Evolutionary conservation across 1,140 invertebrate genomes (phyloP).

Genomic region (Nebria ingens): DNA sequence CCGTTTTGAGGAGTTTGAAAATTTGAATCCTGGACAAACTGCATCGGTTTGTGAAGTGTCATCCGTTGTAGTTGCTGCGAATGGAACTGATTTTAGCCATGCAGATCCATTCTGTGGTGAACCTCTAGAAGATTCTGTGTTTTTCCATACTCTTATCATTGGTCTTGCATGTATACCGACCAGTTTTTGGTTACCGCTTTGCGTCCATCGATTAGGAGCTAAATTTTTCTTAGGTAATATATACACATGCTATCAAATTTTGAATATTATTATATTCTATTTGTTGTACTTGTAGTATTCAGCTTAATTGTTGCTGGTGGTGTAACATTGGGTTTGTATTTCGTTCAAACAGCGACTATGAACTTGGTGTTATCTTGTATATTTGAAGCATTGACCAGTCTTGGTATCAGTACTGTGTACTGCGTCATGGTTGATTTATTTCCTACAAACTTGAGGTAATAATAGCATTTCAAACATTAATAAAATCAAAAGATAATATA

Average conservation of each 20-base stretch:
- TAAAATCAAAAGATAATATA: too few relatives aligned
- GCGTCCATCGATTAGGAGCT: slow-evolving; percentile 58
- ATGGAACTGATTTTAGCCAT: slow-evolving; percentile 16
- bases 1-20: slow-evolving; percentile 60
- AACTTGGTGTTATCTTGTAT: slow-evolving; percentile 63
- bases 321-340: slow-evolving; percentile 68
- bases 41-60: slow-evolving; percentile 65
- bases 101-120: slow-evolving; percentile 42
- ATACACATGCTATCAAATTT: background rate
- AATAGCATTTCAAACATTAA: too few relatives aligned
- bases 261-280: slow-evolving; percentile 11
- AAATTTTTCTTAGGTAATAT: slow-evolving; percentile 63
- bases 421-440: slow-evolving; percentile 67
- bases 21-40: slow-evolving; percentile 44
- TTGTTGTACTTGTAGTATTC: slow-evolving; percentile 45
- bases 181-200: slow-evolving; percentile 57
- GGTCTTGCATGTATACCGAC: slow-evolving; percentile 63
- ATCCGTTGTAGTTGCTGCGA: slow-evolving; percentile 34
- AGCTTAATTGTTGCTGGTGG: slow-evolving; percentile 57
- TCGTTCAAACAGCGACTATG: slow-evolving; percentile 54
- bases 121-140: slow-evolving; percentile 52
- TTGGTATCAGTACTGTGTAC: slow-evolving; percentile 63
- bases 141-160: slow-evolving; percentile 58
- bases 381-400: slow-evolving; percentile 62
- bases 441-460: slow-evolving; percentile 64